Evolutionary conservation across 2,797 vertebrate genomes (phyloP).

Genomic region (Lagodon rhomboides): DNA sequence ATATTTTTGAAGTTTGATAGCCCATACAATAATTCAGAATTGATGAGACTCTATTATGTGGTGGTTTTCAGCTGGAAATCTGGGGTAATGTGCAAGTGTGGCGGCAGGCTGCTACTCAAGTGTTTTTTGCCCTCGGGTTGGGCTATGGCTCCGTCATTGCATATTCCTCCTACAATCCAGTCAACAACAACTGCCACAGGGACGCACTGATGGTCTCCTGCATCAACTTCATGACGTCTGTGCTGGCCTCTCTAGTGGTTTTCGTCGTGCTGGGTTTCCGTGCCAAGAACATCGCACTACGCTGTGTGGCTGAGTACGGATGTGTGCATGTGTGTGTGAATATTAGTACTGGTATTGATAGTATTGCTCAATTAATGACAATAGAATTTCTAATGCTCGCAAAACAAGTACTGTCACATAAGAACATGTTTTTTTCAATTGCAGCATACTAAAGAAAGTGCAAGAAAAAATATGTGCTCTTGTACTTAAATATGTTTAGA

Average conservation of each 20-base stretch:
- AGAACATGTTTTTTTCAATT: no score
- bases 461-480: no score
- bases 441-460: background rate
- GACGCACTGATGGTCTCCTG: slow-evolving; percentile 95
- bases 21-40: background rate
- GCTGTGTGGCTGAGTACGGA: slow-evolving; percentile 87
- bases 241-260: slow-evolving; percentile 96
- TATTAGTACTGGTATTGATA: background rate
- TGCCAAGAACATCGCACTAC: slow-evolving; percentile 92
- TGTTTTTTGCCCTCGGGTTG: slow-evolving; percentile 97
- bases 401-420: background rate
- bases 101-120: slow-evolving; percentile 97
- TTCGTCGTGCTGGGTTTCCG: slow-evolving; percentile 98
- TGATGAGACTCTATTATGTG: slow-evolving; percentile 28
- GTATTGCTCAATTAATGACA: background rate
- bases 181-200: slow-evolving; percentile 98
- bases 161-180: slow-evolving; percentile 98
- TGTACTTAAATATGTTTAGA: background rate
- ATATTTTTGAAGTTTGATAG: background rate
- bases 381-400: background rate
- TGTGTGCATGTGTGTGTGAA: slow-evolving; percentile 8
- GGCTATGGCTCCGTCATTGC: slow-evolving; percentile 98
- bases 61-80: slow-evolving; percentile 91
- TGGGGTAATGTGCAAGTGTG: slow-evolving; percentile 95
- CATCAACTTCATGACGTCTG: slow-evolving; percentile 98